Percentiles rank a stretch among this genome's conserved stretches.
Conservation (phyloP, 2,113 vertebrate genomes). For the Meriones unguiculatus region DNA sequence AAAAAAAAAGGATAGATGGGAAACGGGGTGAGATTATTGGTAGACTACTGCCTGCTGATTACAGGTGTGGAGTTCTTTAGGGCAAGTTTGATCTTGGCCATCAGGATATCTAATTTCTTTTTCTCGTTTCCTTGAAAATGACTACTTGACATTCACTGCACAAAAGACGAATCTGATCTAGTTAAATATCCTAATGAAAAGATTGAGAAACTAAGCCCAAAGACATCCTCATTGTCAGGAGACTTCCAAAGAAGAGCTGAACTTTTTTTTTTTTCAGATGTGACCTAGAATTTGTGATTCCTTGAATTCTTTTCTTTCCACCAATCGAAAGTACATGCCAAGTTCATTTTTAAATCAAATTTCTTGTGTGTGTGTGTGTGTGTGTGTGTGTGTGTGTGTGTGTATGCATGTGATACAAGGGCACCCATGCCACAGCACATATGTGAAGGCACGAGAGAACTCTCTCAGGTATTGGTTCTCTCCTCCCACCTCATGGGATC, state of each 20-base stretch:
- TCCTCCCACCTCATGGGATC: neutral
- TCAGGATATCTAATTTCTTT: too few species aligned
- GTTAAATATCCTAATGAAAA: neutral
- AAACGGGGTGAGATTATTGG: too few species aligned
- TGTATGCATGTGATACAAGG: neutral
- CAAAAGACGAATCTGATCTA: neutral
- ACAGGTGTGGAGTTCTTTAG: too few species aligned
- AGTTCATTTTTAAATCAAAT: neutral
- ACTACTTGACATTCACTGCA: neutral
- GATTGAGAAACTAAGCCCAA: neutral
- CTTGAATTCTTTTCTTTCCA: neutral
- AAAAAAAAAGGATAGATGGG: too few species aligned
- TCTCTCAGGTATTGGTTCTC: neutral
- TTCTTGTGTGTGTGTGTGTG: neutral
- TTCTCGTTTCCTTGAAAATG: too few species aligned
- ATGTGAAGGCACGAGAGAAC: neutral
- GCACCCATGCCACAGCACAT: too few species aligned
- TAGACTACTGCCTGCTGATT: too few species aligned
- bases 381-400: neutral
- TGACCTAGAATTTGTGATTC: neutral
- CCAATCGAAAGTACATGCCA: neutral
- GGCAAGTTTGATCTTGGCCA: too few species aligned
- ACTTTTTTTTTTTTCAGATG: neutral
- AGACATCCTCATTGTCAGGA: neutral
- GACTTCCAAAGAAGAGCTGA: neutral